Percentiles rank a stretch among this genome's conserved stretches.
These are phyloP conservation scores for Eira barbara DNA, from an alignment of 2,113 vertebrate species.

Conservation along the genomic window DNA sequence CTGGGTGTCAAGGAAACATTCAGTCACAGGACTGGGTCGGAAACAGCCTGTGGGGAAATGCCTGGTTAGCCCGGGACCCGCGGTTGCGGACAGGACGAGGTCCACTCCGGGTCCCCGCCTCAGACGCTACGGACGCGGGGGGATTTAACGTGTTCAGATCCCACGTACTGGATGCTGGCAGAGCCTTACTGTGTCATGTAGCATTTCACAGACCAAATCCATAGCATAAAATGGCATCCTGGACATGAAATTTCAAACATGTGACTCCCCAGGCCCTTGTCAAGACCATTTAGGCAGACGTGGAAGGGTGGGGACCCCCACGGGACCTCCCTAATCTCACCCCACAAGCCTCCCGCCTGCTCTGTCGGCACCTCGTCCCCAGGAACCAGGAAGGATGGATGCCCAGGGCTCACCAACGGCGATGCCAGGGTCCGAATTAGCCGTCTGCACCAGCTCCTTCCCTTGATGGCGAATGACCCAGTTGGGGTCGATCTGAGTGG, in stretches of 20 bases:
- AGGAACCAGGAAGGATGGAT: accelerated
- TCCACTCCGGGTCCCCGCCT: accelerated
- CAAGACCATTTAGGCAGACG: accelerated
- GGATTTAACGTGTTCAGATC: accelerated
- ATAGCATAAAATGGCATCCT: accelerated
- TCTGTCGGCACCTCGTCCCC: accelerated
- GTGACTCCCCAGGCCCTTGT: accelerated
- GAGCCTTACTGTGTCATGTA: accelerated
- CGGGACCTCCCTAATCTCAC: accelerated
- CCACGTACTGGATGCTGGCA: accelerated
- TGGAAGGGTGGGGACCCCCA: accelerated
- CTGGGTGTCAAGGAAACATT: constrained; percentile 68
- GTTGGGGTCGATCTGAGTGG: constrained; percentile 97
- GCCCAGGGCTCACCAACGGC: constrained; percentile 91
- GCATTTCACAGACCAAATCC: neutral
- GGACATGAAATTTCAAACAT: accelerated
- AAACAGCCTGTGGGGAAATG: accelerated
- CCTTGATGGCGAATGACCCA: constrained; percentile 99
- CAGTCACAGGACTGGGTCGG: accelerated
- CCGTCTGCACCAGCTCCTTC: constrained; percentile 97
- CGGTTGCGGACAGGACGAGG: accelerated
- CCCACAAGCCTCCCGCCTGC: accelerated
- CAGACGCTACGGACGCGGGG: accelerated
- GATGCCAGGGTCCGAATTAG: constrained; percentile 98
- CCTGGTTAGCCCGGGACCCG: accelerated